Evolutionary conservation across 2,797 vertebrate genomes (phyloP).

Genomic region (Thripadectes ignobilis): DNA sequence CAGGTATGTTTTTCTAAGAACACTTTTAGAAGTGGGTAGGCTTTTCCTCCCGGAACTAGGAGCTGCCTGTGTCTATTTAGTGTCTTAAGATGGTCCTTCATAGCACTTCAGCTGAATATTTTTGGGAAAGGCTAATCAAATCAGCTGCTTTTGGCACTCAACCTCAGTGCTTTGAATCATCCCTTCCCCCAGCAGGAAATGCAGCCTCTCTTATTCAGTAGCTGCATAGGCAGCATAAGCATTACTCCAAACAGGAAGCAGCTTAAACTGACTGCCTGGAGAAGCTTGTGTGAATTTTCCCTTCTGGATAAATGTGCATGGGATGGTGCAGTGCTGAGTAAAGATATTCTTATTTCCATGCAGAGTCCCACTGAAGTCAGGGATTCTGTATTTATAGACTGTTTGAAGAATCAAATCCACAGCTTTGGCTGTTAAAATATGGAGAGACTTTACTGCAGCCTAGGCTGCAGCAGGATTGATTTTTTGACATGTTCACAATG

Average conservation of each 20-base stretch:
- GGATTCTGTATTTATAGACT: neutral
- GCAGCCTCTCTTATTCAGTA: neutral
- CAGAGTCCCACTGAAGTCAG: neutral
- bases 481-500: neutral
- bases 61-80: neutral
- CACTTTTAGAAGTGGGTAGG: neutral
- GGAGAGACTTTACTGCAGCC: neutral
- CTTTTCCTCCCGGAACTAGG: neutral
- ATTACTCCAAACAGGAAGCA: neutral
- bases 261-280: neutral
- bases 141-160: neutral
- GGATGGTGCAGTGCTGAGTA: neutral
- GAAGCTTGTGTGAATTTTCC: neutral
- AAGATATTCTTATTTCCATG: neutral
- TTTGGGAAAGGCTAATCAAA: neutral
- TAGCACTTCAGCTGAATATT: neutral
- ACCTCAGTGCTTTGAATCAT: neutral
- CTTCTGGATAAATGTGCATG: neutral
- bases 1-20: neutral
- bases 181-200: neutral
- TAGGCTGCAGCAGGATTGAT: neutral
- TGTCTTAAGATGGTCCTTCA: neutral
- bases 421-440: neutral
- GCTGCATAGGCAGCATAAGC: neutral
- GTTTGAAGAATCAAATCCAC: neutral